phyloP scores from a whole-genome alignment of 2,888 invertebrate genomes.

The Habrosyne pyritoides region DNA sequence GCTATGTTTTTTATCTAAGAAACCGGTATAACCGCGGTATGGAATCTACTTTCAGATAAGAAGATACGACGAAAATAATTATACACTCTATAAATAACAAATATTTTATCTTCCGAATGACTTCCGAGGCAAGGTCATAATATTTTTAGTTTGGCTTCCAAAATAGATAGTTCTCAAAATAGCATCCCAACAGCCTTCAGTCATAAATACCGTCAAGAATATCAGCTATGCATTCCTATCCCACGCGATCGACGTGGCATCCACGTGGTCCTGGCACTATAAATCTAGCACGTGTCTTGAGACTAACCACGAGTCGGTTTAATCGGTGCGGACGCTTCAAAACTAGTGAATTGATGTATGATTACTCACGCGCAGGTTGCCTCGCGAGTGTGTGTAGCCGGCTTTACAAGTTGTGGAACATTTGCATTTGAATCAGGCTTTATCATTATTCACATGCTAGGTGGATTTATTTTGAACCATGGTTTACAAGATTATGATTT shows the following conservation, averaged over 20 bases:
- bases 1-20: too few species aligned
- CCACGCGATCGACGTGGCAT: neutral
- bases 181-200: neutral
- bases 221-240: slow-evolving; percentile 1
- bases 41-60: too few species aligned
- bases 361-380: neutral
- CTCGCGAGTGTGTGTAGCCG: neutral
- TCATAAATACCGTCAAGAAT: neutral
- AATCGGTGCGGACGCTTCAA: too few species aligned
- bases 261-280: neutral
- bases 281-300: neutral
- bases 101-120: too few species aligned
- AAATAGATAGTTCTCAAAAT: neutral
- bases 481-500: too few species aligned
- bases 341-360: neutral
- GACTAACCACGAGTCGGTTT: neutral
- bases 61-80: too few species aligned
- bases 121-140: neutral
- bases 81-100: too few species aligned
- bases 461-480: neutral
- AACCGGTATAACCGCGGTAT: too few species aligned
- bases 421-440: neutral
- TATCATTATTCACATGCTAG: neutral
- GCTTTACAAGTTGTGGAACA: neutral
- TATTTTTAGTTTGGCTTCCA: neutral